Evolutionary conservation across 2,797 vertebrate species (phyloP).

Genomic region (Simalia tracyae): DNA sequence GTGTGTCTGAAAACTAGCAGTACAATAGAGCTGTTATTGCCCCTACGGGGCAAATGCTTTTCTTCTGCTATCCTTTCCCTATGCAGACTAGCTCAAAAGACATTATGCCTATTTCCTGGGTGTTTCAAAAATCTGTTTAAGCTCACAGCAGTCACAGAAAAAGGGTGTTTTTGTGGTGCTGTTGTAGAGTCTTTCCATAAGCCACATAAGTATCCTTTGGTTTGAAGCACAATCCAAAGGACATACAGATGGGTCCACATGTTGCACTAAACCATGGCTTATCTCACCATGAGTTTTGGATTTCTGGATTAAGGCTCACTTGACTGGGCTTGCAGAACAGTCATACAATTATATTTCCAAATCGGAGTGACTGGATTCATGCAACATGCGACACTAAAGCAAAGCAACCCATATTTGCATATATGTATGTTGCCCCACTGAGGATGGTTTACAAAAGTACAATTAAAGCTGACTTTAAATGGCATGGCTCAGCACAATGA

Average conservation of each 20-base stretch:
- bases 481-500: neutral
- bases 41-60: too few species aligned
- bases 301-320: neutral
- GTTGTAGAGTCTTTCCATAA: neutral
- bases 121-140: neutral
- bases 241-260: neutral
- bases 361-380: neutral
- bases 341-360: neutral
- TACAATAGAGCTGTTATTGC: neutral
- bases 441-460: neutral
- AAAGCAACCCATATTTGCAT: neutral
- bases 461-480: neutral
- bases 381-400: neutral
- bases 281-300: neutral
- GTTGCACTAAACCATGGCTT: neutral
- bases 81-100: neutral
- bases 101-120: neutral
- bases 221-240: neutral
- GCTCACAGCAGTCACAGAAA: neutral
- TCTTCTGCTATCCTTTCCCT: neutral
- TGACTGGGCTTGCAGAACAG: neutral
- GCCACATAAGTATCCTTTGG: too few species aligned
- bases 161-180: neutral
- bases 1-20: neutral
- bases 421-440: neutral